A percentile compares a stretch with the other conserved stretches of the same genome.
Evolutionary conservation across 2,113 vertebrate species (phyloP).

Genomic region (Hemiscyllium ocellatum): DNA sequence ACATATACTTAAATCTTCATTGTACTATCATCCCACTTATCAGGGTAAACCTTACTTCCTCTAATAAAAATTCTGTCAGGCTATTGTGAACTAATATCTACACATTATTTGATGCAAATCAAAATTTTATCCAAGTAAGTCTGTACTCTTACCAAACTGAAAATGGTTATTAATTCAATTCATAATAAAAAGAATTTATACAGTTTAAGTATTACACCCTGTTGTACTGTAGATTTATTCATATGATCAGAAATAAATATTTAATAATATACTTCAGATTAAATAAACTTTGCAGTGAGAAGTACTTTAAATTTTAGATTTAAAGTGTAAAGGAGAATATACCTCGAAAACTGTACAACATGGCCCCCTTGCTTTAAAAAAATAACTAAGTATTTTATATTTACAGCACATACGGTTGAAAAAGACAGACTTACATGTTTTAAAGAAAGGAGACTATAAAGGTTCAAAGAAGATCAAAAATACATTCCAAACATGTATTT

Average conservation of each 20-base stretch:
- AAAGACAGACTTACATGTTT: background rate
- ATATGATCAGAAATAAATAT: background rate
- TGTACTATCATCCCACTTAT: background rate
- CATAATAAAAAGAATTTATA: too few species aligned
- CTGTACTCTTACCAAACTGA: background rate
- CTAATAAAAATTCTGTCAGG: background rate
- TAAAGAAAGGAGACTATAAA: background rate
- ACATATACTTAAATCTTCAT: background rate
- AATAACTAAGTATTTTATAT: background rate
- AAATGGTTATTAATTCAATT: conserved; percentile 19
- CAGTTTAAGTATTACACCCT: background rate
- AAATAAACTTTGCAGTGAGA: background rate
- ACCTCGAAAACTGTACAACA: background rate
- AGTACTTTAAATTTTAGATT: background rate
- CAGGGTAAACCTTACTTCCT: background rate
- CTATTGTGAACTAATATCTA: background rate
- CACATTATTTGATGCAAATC: background rate
- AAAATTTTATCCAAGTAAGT: conserved; percentile 21
- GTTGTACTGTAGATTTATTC: background rate
- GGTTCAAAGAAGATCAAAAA: background rate
- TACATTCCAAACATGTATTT: background rate
- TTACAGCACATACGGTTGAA: background rate
- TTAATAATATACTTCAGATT: background rate
- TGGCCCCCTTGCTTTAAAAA: background rate
- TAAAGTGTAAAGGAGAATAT: background rate